Evolutionary conservation across 2,888 invertebrate genomes (phyloP).

Genomic region (Meteorus cinctellus): DNA sequence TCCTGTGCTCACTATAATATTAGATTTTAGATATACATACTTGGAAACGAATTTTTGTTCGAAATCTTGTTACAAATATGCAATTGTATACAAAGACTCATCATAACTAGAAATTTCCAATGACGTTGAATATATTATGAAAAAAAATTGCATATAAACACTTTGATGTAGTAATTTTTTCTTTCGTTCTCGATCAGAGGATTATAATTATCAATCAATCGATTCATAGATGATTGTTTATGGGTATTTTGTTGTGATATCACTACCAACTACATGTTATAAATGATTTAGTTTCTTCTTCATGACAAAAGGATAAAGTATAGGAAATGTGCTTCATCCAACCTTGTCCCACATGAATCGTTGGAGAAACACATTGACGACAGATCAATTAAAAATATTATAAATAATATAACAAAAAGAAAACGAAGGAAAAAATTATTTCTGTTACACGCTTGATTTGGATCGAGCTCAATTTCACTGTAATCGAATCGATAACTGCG

Average conservation of each 20-base stretch:
- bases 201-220: neutral
- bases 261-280: neutral
- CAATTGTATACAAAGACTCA: too few species aligned
- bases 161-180: too few species aligned
- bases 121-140: too few species aligned
- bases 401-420: slow-evolving; percentile 12
- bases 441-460: slow-evolving; percentile 8
- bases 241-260: neutral
- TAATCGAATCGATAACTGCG: slow-evolving; percentile 7
- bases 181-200: too few species aligned
- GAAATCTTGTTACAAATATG: too few species aligned
- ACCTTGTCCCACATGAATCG: slow-evolving; percentile 39
- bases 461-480: slow-evolving; percentile 15
- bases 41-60: too few species aligned
- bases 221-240: slow-evolving; percentile 1
- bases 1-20: neutral
- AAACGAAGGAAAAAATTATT: slow-evolving; percentile 3
- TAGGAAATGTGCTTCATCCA: slow-evolving; percentile 28
- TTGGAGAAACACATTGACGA: slow-evolving; percentile 29
- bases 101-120: too few species aligned
- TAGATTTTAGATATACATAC: too few species aligned
- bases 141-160: too few species aligned
- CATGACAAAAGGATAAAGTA: slow-evolving; percentile 25
- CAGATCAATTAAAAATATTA: slow-evolving; percentile 24
- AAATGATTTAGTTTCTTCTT: neutral